Base-by-base conservation (phyloP, 2,888 invertebrate species). In the Furcula furcula region DNA sequence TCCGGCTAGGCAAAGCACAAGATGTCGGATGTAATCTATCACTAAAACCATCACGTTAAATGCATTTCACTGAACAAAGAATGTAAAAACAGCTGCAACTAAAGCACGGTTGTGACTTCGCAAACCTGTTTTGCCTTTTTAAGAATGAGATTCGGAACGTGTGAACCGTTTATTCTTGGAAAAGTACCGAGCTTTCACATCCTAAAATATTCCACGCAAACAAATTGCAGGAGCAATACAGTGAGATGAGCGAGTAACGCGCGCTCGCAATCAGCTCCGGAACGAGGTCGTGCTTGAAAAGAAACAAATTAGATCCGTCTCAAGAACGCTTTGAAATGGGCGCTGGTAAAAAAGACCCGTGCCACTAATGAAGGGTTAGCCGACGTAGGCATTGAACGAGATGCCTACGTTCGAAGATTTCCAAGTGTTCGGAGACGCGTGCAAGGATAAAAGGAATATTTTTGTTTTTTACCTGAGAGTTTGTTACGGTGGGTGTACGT, bases 301-400 rank as follows among this genome's bases (percentile, higher is more conserved):
- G 82, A 79, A 84, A 81, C 82, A 82, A 85, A 85, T 85, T 84
- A 82, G 83, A 83, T 78, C 70, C 74, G 75, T 77, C 78, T 84
- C 76, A 72, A 83, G 82, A 77, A 78, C 77, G 69, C 73, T 76
- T 76, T 79, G 69, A 75, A 77, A 76, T 65, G 63, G 69, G 60
- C 52, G 58, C 47, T 60, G 67, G 67, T 66, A 64, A 70, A 78
- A 71, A 76, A 74, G 68, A 75, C 59, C 72, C 70, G 54, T 41
- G 62, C 55, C 55, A 56, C 77, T 84, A 84, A 83, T 82, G 81
- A 83, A 80, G 81, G 77, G 79, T 77, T 79, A 68, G 67, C 48
- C 55, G 53, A 36, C 56, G 53, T 39, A 44, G 43, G 35, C 34
- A 51, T 52, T 43, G 48, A 50, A 40, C 33, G 31, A 11, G 38